Conservation (phyloP, 2,888 invertebrate species). For the Bembecia ichneumoniformis region DNA sequence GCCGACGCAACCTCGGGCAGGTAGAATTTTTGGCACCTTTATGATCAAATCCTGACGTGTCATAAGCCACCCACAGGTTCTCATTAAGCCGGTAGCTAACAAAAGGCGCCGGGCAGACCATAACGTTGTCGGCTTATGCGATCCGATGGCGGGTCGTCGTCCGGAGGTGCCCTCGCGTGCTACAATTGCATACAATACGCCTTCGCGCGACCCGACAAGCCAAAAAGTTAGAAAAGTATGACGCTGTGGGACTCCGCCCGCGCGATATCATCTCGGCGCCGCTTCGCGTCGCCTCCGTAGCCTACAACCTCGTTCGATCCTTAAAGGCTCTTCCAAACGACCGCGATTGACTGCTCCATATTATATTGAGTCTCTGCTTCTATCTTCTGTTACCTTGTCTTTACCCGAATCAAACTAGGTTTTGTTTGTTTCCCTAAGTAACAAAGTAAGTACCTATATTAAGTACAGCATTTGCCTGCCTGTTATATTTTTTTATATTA, state of each 20-base stretch:
- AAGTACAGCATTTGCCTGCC: no score
- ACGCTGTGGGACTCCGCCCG: slow-evolving; percentile 31
- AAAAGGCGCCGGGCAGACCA: slow-evolving; percentile 59
- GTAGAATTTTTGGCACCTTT: slow-evolving; percentile 70
- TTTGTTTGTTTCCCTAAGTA: no score
- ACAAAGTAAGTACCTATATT: no score
- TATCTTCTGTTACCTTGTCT: no score
- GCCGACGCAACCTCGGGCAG: slow-evolving; percentile 50
- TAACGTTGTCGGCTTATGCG: slow-evolving; percentile 66
- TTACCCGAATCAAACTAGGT: no score
- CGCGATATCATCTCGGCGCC: slow-evolving; percentile 55
- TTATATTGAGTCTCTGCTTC: no score
- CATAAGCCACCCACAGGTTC: slow-evolving; percentile 68
- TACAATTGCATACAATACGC: slow-evolving; percentile 65
- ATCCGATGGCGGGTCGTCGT: slow-evolving; percentile 55
- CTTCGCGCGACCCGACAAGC: slow-evolving; percentile 51
- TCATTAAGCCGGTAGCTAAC: slow-evolving; percentile 67
- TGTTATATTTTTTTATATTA: no score
- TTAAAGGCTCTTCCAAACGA: slow-evolving; percentile 33
- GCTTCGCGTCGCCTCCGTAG: slow-evolving; percentile 19
- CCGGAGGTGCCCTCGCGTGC: slow-evolving; percentile 62
- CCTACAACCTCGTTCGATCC: slow-evolving; percentile 29
- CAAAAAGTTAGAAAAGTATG: slow-evolving; percentile 69
- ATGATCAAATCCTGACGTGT: slow-evolving; percentile 67
- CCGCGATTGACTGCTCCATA: slow-evolving; percentile 24